Evolutionary conservation across 2,888 invertebrate species (phyloP), one percentile per base, ranked within the genome.

Genomic region (Ophion ventricosus): DNA sequence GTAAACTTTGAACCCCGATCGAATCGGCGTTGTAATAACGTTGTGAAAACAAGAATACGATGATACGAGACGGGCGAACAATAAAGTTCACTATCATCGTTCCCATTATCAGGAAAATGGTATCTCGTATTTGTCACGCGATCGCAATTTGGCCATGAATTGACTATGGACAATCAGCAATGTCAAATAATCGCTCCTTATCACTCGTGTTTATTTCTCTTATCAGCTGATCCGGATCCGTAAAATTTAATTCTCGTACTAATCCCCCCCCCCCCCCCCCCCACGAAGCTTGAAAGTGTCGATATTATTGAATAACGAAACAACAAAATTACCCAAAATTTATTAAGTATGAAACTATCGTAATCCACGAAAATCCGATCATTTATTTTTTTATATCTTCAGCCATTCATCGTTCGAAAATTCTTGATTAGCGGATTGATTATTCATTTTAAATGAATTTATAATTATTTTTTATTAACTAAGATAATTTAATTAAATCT

Each of bases 41-140:
- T 25, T 40, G 25, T 43, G 20, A n/a, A 43, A 23, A 73, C 59
- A 59, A 73, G 40, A 8, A 35, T 61, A 73, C 40, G 14, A 10
- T 25, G 10, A 59, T 8, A 14, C 23, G 54, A 59, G 14, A 59
- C 17, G 35, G 8, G 7, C 5, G 7, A 7, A 72, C 23, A 43
- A 59, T 3, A 25, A 73, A 72, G 57, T 49, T 49, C 56, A 2
- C 54, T 70, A 70, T 70, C 70, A 17, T 54, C n/a, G 1, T n/a
- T n/a, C 29, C 10, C 25, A 35, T 14, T 14, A 14, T 67, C 26
- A 29, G n/a, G 23, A 70, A 70, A 26, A 57, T 23, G 1, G 2
- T 5, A 57, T 56, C 23, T 20, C 29, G 56, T 11, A 57, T 20
- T 70, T 57, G 23, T 20, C 5, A 23, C 29, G 25, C 29, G 14